Percentiles rank a stretch among this genome's conserved stretches.
phyloP scores from a whole-genome alignment of 2,888 invertebrate genomes.

The Pteria penguin region DNA sequence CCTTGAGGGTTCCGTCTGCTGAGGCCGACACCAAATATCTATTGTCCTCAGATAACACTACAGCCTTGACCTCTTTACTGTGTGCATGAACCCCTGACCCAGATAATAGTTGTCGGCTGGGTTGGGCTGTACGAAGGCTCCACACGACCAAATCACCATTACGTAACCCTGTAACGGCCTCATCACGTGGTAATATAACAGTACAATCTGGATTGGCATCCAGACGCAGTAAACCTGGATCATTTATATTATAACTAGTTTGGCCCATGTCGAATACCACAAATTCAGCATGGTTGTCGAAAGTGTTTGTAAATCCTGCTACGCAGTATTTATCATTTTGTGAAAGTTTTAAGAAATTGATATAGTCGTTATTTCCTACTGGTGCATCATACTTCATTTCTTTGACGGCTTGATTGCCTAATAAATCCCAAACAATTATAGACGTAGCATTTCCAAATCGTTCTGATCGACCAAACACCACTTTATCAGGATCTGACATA shows the following conservation, averaged over 20 bases:
- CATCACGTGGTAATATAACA: slow-evolving; percentile 77
- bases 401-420: slow-evolving; percentile 78
- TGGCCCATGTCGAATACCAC: slow-evolving; percentile 78
- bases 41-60: slow-evolving; percentile 76
- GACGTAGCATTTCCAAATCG: slow-evolving; percentile 78
- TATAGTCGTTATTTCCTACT: slow-evolving; percentile 77
- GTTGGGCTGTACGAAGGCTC: slow-evolving; percentile 77
- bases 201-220: slow-evolving; percentile 78
- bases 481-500: slow-evolving; percentile 77
- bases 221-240: slow-evolving; percentile 76
- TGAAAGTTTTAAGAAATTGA: slow-evolving; percentile 75
- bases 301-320: slow-evolving; percentile 79
- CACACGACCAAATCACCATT: slow-evolving; percentile 79
- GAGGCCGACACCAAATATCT: slow-evolving; percentile 77
- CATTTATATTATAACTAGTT: slow-evolving; percentile 71
- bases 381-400: slow-evolving; percentile 77
- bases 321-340: slow-evolving; percentile 77
- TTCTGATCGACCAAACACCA: slow-evolving; percentile 77
- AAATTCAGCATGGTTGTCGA: slow-evolving; percentile 78
- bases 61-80: slow-evolving; percentile 75
- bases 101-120: slow-evolving; percentile 74
- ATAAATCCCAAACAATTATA: slow-evolving; percentile 78
- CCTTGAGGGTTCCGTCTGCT: slow-evolving; percentile 78
- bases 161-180: slow-evolving; percentile 78
- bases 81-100: slow-evolving; percentile 74